Percentiles rank a stretch among this genome's conserved stretches.
phyloP scores from a whole-genome alignment of 2,797 vertebrate species.

The Tapirus indicus region DNA sequence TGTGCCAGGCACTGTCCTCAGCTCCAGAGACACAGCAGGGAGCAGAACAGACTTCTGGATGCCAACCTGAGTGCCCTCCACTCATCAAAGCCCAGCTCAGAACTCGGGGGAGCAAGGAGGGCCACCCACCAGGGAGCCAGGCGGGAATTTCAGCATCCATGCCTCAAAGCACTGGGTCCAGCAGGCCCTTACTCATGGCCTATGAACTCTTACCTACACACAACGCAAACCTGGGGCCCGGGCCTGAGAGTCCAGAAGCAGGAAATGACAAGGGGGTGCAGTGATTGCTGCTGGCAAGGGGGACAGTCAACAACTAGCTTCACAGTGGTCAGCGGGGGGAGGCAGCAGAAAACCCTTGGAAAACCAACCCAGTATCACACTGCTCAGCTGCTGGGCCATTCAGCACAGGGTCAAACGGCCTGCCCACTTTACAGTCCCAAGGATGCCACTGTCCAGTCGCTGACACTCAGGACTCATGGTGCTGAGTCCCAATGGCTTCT shows the following conservation, averaged over 20 bases:
- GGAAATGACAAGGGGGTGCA: not conserved
- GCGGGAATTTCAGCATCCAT: too few species aligned
- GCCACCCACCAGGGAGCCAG: not conserved
- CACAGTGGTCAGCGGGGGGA: rapidly evolving
- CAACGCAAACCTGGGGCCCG: not conserved
- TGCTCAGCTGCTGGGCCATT: not conserved
- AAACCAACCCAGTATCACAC: rapidly evolving
- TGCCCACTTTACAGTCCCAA: not conserved
- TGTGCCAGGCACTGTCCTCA: not conserved
- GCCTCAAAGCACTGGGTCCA: rapidly evolving
- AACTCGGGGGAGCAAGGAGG: not conserved
- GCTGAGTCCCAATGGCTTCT: not conserved
- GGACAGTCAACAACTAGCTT: rapidly evolving
- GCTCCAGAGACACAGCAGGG: not conserved
- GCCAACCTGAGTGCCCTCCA: not conserved
- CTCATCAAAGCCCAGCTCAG: not conserved
- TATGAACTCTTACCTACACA: not conserved
- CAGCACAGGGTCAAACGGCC: not conserved
- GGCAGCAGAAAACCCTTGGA: not conserved
- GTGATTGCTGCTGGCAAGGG: not conserved
- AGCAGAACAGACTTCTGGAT: not conserved
- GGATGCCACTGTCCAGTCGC: not conserved
- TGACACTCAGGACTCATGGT: not conserved
- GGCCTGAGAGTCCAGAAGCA: not conserved
- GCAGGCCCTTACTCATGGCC: rapidly evolving